These are phyloP conservation scores for sheep (Ovis aries) DNA, from an alignment of 2,113 vertebrate species.

Conservation along the genomic window DNA sequence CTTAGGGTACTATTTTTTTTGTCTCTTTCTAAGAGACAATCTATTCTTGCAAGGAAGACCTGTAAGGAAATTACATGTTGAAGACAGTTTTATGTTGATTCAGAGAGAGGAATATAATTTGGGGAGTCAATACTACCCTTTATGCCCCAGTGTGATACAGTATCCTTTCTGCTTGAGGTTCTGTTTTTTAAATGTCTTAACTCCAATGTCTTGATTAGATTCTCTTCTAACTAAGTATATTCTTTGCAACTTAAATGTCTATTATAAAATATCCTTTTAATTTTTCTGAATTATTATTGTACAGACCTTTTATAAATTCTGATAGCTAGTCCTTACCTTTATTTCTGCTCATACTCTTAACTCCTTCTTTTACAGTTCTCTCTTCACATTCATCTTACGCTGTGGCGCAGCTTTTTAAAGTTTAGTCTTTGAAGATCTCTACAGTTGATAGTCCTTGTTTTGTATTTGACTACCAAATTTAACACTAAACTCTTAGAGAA, in stretches of 20 bases:
- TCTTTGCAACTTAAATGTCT: constrained; percentile 21
- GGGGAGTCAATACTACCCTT: not conserved
- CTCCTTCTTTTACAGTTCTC: not conserved
- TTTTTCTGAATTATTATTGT: constrained; percentile 28
- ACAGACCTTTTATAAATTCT: not conserved
- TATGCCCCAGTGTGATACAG: not conserved
- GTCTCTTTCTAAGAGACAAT: not conserved
- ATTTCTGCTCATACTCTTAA: not conserved
- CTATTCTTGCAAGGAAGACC: not conserved
- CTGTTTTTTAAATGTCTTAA: not conserved
- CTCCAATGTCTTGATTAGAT: not conserved
- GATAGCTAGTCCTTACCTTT: not conserved
- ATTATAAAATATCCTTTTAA: not conserved
- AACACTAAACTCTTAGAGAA: not conserved
- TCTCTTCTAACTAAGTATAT: not conserved
- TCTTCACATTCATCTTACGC: not conserved
- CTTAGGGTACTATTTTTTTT: not conserved
- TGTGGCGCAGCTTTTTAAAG: not conserved
- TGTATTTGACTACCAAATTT: not conserved
- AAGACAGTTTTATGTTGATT: not conserved
- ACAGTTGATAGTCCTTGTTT: not conserved
- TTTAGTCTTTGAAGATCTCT: not conserved
- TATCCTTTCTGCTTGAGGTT: not conserved
- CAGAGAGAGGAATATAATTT: not conserved
- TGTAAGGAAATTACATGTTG: not conserved